phyloP scores from a whole-genome alignment of 2,113 vertebrate genomes.

The Elachura formosa region DNA sequence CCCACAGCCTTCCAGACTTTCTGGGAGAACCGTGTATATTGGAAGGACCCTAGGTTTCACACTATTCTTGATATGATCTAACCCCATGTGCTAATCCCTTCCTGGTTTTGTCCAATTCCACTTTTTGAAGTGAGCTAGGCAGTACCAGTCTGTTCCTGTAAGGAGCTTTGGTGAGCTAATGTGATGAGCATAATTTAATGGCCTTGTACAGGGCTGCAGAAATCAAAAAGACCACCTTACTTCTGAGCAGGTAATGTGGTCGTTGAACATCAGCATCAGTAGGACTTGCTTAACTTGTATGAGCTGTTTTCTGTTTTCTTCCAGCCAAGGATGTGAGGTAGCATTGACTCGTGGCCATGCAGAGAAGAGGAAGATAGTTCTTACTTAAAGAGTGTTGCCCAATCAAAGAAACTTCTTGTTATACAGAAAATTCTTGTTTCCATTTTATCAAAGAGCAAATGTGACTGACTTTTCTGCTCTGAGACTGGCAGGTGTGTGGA shows the following conservation, averaged over 20 bases:
- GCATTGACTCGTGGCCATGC: background rate
- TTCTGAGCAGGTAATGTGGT: background rate
- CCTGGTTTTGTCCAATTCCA: background rate
- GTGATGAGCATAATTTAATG: background rate
- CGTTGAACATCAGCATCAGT: background rate
- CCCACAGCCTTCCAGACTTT: background rate
- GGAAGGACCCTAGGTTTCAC: background rate
- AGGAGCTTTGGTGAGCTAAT: background rate
- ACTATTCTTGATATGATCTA: background rate
- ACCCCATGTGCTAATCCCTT: background rate
- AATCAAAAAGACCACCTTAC: background rate
- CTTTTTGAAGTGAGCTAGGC: background rate
- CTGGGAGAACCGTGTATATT: rapidly evolving
- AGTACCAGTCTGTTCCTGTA: background rate
- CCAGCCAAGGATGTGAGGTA: background rate
- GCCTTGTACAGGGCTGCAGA: background rate
- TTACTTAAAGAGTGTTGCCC: background rate
- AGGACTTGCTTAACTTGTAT: background rate
- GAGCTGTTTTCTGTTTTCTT: background rate
- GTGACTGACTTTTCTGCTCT: background rate
- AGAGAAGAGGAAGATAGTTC: background rate
- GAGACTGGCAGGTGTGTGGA: background rate
- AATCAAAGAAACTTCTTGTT: background rate
- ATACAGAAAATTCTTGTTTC: background rate
- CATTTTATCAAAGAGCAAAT: background rate